Conservation (phyloP, 2,113 vertebrate genomes). For the Osmerus mordax region DNA sequence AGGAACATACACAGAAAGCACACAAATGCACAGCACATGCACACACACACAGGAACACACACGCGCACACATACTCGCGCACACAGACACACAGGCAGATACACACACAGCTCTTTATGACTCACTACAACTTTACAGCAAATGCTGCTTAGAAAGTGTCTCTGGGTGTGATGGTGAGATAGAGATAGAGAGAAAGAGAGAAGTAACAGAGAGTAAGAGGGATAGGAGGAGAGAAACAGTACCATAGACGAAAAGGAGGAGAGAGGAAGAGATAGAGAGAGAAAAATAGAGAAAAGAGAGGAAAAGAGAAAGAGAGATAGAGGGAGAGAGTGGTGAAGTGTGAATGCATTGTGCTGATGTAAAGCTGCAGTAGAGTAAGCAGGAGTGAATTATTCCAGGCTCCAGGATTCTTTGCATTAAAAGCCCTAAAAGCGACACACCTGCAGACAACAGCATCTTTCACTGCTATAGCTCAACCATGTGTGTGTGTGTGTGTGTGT, state of each 20-base stretch:
- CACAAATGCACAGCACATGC: no score
- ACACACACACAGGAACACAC: no score
- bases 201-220: neutral
- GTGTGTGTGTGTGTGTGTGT: slow-evolving; percentile 8
- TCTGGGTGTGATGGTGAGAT: neutral
- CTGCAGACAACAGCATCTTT: no score
- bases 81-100: no score
- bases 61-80: no score
- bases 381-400: neutral
- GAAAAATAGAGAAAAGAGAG: neutral
- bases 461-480: neutral
- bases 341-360: neutral
- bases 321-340: neutral
- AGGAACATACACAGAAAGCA: no score
- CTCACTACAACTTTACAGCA: neutral
- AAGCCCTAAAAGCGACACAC: no score
- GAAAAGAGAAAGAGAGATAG: neutral
- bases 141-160: neutral
- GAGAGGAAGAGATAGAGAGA: neutral
- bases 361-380: neutral
- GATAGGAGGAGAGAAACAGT: neutral
- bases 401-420: no score
- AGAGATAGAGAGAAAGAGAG: neutral
- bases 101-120: neutral
- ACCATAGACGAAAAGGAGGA: neutral